Conservation (phyloP, 2,888 invertebrate species). For the Lepetodrilus schrolli region DNA sequence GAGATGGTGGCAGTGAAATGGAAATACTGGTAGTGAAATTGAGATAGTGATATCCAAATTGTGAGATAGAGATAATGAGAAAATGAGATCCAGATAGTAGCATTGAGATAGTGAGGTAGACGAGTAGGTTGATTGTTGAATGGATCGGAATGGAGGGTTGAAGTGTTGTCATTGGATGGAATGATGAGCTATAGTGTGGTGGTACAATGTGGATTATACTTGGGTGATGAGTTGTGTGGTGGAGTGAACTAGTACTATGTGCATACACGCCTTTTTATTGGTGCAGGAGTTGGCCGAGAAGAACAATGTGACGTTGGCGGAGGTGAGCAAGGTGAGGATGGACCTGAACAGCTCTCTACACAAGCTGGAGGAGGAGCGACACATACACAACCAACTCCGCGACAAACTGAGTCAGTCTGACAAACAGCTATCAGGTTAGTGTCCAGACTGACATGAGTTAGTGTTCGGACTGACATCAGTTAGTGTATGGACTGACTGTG, state of each 20-base stretch:
- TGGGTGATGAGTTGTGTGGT: background rate
- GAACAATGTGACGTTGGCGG: slow-evolving; percentile 70
- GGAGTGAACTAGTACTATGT: background rate
- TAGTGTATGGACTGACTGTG: too few species aligned
- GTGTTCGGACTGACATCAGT: too few species aligned
- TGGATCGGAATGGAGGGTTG: too few species aligned
- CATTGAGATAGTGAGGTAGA: too few species aligned
- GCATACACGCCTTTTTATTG: background rate
- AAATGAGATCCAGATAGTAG: too few species aligned
- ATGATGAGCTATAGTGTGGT: background rate
- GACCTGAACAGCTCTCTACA: slow-evolving; percentile 64
- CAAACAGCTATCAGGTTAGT: slow-evolving; percentile 66
- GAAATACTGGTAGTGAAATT: too few species aligned
- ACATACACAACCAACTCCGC: slow-evolving; percentile 64
- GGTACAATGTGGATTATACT: background rate
- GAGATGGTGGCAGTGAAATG: background rate
- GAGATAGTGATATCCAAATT: too few species aligned
- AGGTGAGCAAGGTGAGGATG: slow-evolving; percentile 68
- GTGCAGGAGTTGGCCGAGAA: slow-evolving; percentile 71
- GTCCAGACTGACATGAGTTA: too few species aligned
- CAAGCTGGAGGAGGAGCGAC: slow-evolving; percentile 68
- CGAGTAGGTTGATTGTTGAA: too few species aligned
- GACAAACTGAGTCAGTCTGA: slow-evolving; percentile 69
- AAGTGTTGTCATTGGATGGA: too few species aligned
- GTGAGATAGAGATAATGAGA: too few species aligned